phyloP scores from a whole-genome alignment of 1,140 invertebrate genomes.

The Drosophila nigromelanica region DNA sequence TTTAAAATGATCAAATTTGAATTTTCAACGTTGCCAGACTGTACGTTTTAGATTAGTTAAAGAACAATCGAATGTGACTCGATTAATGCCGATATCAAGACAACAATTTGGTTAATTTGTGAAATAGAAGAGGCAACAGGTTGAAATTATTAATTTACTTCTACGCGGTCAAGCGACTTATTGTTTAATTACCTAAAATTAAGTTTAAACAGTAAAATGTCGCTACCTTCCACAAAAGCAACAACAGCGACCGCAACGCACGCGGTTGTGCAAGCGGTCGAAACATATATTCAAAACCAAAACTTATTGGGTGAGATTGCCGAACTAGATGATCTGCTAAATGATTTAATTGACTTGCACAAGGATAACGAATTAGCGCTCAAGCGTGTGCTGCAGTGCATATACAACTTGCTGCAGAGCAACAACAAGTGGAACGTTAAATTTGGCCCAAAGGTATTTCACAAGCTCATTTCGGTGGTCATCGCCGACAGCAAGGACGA shows the following conservation, averaged over 20 bases:
- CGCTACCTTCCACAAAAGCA: slow-evolving; percentile 53
- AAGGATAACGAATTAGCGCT: slow-evolving; percentile 55
- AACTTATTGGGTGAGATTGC: slow-evolving; percentile 66
- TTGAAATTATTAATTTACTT: background rate
- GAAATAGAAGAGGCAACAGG: slow-evolving; percentile 13
- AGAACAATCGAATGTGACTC: background rate
- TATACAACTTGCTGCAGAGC: slow-evolving; percentile 55
- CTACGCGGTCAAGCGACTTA: background rate
- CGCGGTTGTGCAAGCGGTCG: slow-evolving; percentile 61
- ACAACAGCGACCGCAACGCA: slow-evolving; percentile 55
- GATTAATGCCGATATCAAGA: background rate
- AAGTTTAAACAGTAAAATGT: slow-evolving; percentile 21
- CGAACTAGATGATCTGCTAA: slow-evolving; percentile 63
- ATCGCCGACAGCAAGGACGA: slow-evolving; percentile 43
- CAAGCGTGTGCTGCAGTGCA: slow-evolving; percentile 60
- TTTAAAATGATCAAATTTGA: no score
- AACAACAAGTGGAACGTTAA: slow-evolving; percentile 60
- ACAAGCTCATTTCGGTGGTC: slow-evolving; percentile 56
- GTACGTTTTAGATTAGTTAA: background rate
- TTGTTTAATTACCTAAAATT: background rate
- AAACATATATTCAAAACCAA: slow-evolving; percentile 64
- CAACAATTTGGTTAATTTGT: slow-evolving; percentile 13
- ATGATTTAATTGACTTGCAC: slow-evolving; percentile 56
- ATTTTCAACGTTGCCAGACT: background rate
- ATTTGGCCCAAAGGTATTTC: slow-evolving; percentile 64